phyloP scores from a whole-genome alignment of 2,888 invertebrate species.

The Caenorhabditis sulstoni region DNA sequence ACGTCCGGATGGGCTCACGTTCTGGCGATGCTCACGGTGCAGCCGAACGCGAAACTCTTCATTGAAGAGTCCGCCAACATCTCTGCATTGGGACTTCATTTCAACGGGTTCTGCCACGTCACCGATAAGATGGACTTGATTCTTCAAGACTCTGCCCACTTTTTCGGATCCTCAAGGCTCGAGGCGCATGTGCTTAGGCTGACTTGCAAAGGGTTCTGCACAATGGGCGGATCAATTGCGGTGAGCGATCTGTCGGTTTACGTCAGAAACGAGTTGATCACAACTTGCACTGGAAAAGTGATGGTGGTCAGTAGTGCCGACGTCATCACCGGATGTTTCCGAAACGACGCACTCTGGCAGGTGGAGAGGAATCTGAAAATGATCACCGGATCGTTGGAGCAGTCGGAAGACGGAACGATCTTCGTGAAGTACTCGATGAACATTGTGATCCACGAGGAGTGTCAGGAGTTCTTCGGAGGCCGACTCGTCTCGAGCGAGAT shows the following conservation, averaged over 20 bases:
- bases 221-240: slow-evolving; percentile 63
- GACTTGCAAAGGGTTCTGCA: slow-evolving; percentile 60
- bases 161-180: slow-evolving; percentile 61
- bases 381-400: slow-evolving; percentile 62
- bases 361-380: slow-evolving; percentile 65
- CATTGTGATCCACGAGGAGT: slow-evolving; percentile 58
- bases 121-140: slow-evolving; percentile 60
- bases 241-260: slow-evolving; percentile 60
- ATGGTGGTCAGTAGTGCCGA: slow-evolving; percentile 52
- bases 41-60: slow-evolving; percentile 59
- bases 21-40: slow-evolving; percentile 42
- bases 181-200: slow-evolving; percentile 61
- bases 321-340: slow-evolving; percentile 61
- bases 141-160: slow-evolving; percentile 65
- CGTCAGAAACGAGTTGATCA: slow-evolving; percentile 65
- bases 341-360: slow-evolving; percentile 64
- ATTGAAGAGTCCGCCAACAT: slow-evolving; percentile 60
- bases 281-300: slow-evolving; percentile 62
- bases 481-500: slow-evolving; percentile 61
- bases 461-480: slow-evolving; percentile 60
- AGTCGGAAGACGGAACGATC: slow-evolving; percentile 64
- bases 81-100: slow-evolving; percentile 52
- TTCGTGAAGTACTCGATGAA: slow-evolving; percentile 67
- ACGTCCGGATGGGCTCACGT: slow-evolving; percentile 58
- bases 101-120: slow-evolving; percentile 64